Evolutionary conservation across 2,888 invertebrate species (phyloP), one percentile per base, ranked within the genome.

Genomic region (Crepidodera aurea): DNA sequence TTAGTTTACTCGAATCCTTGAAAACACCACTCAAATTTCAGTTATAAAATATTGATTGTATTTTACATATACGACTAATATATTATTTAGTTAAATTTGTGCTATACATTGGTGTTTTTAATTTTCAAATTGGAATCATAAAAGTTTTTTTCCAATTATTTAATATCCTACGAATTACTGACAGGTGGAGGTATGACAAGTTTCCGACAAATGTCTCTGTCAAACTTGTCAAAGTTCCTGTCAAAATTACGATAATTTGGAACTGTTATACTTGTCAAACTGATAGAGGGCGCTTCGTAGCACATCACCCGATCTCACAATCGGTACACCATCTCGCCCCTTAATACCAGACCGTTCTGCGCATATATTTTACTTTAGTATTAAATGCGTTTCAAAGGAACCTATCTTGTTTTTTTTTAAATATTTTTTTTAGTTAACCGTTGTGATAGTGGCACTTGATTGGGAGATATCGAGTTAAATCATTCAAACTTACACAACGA

Each of bases 371-470:
- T 68, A 58, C 59, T 71, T 69, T 67, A 65, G 65, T 70, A 68
- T 79, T 81, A 79, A 81, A 81, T 80, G 82, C 82, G 82, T 82
- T 80, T 80, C 81, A 19, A 59, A 83, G 83, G 82, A 83, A 83
- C 82, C 81, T 82, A 81, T 79, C 55, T 64, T 62, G 50, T 51
- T 63, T 66, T 60, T 68, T 61, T 69, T 68, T 77, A 74, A 37
- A 42, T 51, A 40, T 40, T 71, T 68, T 67, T 74, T 50, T 48
- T 48, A 27, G 48, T 48, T 48, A 57, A 57, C 57, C 57, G 57
- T 57, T 48, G 48, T 50, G 57, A 65, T 76, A 77, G 79, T 79
- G 81, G 79, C 80, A 80, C 80, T 80, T 80, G 77, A 75, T 77
- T 77, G 79, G 80, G 81, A 80, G 80, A 81, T 81, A 81, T 80